These are phyloP conservation scores for Macrochelys suwanniensis DNA, from an alignment of 2,797 vertebrate genomes.

Conservation along the genomic window DNA sequence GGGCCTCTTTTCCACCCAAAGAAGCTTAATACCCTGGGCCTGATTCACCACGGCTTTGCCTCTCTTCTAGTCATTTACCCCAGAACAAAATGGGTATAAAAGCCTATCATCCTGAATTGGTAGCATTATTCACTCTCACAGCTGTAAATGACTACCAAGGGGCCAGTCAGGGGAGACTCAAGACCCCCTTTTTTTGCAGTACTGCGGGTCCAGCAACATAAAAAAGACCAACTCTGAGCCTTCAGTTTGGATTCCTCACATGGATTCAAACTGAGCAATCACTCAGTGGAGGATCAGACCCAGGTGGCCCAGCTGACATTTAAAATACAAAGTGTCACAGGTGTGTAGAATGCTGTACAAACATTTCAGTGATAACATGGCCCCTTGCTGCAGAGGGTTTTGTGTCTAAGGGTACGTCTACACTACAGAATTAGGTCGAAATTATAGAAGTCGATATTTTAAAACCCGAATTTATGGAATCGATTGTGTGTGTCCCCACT, in stretches of 20 bases:
- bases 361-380: rapidly evolving
- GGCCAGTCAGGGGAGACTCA: background rate
- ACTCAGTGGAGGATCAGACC: background rate
- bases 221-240: background rate
- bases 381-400: background rate
- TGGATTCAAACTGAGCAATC: background rate
- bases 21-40: rapidly evolving
- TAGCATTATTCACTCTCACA: background rate
- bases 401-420: rapidly evolving
- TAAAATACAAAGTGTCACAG: no score
- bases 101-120: background rate
- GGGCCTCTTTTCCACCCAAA: background rate
- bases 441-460: no score
- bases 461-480: no score
- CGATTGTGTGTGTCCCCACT: no score
- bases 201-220: background rate
- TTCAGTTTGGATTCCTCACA: background rate
- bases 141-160: background rate
- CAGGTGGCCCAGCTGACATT: background rate
- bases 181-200: background rate
- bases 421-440: no score
- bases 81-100: background rate
- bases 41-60: background rate
- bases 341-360: rapidly evolving
- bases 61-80: background rate